These are phyloP conservation scores for Achlya flavicornis DNA, from an alignment of 2,888 invertebrate genomes.

Conservation along the genomic window DNA sequence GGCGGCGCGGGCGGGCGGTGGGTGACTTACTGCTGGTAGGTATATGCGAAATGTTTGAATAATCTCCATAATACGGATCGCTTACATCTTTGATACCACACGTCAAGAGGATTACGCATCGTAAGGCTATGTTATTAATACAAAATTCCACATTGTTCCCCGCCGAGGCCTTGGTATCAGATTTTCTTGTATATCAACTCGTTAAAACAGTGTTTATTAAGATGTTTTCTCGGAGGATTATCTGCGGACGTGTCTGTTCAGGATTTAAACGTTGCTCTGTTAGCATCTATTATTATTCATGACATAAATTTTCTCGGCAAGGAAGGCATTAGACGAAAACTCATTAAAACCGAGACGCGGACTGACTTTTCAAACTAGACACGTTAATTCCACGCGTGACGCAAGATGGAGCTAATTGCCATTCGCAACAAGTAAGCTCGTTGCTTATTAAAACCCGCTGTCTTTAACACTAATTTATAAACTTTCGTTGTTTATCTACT, in stretches of 20 bases:
- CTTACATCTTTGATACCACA: constrained; percentile 3
- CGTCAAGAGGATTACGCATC: neutral
- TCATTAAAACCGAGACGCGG: constrained; percentile 82
- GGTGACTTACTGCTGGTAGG: neutral
- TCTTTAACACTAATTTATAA: constrained; percentile 72
- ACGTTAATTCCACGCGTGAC: constrained; percentile 82
- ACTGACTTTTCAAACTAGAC: constrained; percentile 82
- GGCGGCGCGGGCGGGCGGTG: neutral
- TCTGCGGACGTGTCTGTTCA: constrained; percentile 70
- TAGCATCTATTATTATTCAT: constrained; percentile 80
- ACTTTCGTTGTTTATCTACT: constrained; percentile 48
- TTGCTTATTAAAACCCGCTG: constrained; percentile 75
- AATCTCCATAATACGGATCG: neutral
- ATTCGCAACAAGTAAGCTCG: constrained; percentile 70
- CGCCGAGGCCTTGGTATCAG: neutral
- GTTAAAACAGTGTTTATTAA: constrained; percentile 71
- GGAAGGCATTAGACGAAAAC: constrained; percentile 81
- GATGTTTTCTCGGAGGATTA: constrained; percentile 72
- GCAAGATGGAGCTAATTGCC: constrained; percentile 70
- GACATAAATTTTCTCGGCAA: constrained; percentile 79
- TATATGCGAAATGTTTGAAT: neutral
- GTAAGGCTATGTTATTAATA: constrained; percentile 5
- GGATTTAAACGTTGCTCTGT: constrained; percentile 77
- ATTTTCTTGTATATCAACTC: constrained; percentile 62
- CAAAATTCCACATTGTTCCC: constrained; percentile 1